Percentiles rank a stretch among this genome's conserved stretches.
Conservation (phyloP, 2,797 vertebrate genomes). For the Astyanax mexicanus region DNA sequence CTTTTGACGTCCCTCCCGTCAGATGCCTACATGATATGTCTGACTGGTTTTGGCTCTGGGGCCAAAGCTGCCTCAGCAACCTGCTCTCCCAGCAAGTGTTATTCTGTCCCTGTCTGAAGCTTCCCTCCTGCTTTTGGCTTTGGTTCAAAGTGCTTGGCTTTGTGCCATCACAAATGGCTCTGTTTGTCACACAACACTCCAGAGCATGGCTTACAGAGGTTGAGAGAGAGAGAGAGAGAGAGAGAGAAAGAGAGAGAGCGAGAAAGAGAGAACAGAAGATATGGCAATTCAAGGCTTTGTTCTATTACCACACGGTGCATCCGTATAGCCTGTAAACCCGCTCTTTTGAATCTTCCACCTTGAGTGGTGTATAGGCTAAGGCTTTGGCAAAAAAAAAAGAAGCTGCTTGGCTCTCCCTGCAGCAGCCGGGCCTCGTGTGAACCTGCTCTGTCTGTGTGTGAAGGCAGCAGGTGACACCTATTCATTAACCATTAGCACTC, state of each 20-base stretch:
- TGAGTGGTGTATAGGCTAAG: neutral
- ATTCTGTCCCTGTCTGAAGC: conserved; percentile 40
- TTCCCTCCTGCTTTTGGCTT: conserved; percentile 49
- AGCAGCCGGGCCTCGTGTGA: conserved; percentile 44
- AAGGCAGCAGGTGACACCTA: conserved; percentile 63
- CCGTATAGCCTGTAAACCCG: conserved; percentile 24
- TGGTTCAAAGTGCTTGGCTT: conserved; percentile 47
- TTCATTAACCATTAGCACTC: conserved; percentile 63
- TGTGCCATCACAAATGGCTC: conserved; percentile 45
- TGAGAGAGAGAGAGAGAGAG: conserved; percentile 2
- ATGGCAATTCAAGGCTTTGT: conserved; percentile 29
- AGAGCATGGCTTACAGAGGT: conserved; percentile 9
- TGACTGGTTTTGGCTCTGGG: conserved; percentile 1
- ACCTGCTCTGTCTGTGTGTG: conserved; percentile 48
- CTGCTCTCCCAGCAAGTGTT: conserved; percentile 40
- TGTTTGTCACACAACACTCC: conserved; percentile 40
- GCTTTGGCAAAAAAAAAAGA: conserved; percentile 30
- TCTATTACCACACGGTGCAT: conserved; percentile 33
- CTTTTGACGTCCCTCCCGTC: neutral
- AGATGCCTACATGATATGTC: neutral
- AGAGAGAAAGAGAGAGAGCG: neutral
- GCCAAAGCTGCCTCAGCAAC: conserved; percentile 12
- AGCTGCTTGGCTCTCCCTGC: conserved; percentile 22
- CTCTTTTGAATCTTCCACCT: conserved; percentile 22
- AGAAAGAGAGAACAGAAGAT: conserved; percentile 2